Evolutionary conservation across 2,797 vertebrate species (phyloP).

Genomic region (Schizopygopsis malacanthus): DNA sequence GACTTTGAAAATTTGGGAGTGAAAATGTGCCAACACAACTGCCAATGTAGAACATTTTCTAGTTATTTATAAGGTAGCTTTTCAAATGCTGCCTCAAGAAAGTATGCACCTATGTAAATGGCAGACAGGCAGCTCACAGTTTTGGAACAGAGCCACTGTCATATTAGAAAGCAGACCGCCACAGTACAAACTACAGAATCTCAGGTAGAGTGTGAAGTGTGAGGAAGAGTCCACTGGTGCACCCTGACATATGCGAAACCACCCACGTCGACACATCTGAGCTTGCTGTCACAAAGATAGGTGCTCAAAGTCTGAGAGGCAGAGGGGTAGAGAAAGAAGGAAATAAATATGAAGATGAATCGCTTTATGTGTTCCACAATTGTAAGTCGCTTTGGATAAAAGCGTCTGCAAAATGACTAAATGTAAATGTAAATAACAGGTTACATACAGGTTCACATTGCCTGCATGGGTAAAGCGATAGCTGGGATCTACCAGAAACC

Average conservation of each 20-base stretch:
- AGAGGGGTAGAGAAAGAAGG: constrained; percentile 6
- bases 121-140: constrained; percentile 6
- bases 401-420: no score
- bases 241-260: constrained; percentile 21
- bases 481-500: neutral
- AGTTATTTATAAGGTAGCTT: neutral
- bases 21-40: neutral
- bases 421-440: neutral
- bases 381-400: no score
- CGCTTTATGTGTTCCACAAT: no score
- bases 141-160: constrained; percentile 25
- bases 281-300: constrained; percentile 2
- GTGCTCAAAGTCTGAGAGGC: neutral
- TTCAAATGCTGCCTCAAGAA: neutral
- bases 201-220: constrained; percentile 26
- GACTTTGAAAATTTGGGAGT: neutral
- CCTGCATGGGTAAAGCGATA: neutral
- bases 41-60: neutral
- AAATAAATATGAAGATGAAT: neutral
- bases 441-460: neutral
- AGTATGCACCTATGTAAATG: neutral
- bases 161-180: constrained; percentile 15
- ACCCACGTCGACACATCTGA: constrained; percentile 5
- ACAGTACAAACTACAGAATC: constrained; percentile 24
- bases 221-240: constrained; percentile 18